Conservation (phyloP, 2,797 vertebrate genomes). For the Kryptolebias ocellatus region DNA sequence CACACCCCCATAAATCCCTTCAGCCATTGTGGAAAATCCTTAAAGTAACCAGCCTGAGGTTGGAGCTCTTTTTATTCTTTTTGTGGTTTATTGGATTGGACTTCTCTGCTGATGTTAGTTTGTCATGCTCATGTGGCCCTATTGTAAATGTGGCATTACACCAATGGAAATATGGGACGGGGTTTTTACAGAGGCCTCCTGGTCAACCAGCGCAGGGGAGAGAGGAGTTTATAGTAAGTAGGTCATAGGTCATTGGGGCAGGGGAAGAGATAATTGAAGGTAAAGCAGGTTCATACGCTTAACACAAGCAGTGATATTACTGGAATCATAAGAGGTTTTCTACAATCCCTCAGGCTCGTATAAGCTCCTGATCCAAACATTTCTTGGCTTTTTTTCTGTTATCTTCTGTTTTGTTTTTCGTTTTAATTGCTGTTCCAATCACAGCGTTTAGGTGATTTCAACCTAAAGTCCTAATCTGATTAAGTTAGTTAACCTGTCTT, state of each 20-base stretch:
- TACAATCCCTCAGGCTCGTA: background rate
- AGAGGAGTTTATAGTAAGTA: slow-evolving; percentile 41
- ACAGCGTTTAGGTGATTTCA: too few species aligned
- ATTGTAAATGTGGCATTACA: slow-evolving; percentile 43
- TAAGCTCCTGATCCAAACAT: background rate
- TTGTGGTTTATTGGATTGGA: slow-evolving; percentile 24
- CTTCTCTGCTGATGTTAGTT: slow-evolving; percentile 34
- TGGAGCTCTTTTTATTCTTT: slow-evolving; percentile 14
- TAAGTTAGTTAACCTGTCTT: too few species aligned
- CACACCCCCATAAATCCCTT: slow-evolving; percentile 35
- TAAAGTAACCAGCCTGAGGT: slow-evolving; percentile 28
- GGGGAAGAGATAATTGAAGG: slow-evolving; percentile 5
- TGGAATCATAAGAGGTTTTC: slow-evolving; percentile 4
- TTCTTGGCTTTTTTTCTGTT: background rate
- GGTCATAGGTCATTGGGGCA: slow-evolving; percentile 34
- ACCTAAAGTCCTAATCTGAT: too few species aligned
- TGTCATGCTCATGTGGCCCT: slow-evolving; percentile 35
- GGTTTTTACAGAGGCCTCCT: slow-evolving; percentile 50
- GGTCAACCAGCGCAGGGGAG: slow-evolving; percentile 28
- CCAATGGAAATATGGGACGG: slow-evolving; percentile 27
- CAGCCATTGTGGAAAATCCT: slow-evolving; percentile 49
- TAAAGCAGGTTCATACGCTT: slow-evolving; percentile 16
- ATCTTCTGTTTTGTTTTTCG: too few species aligned
- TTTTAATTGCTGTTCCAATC: too few species aligned
- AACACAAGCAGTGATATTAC: slow-evolving; percentile 8